Base-by-base conservation (phyloP, 2,113 vertebrate species). In the Heterotilapia buettikoferi region DNA sequence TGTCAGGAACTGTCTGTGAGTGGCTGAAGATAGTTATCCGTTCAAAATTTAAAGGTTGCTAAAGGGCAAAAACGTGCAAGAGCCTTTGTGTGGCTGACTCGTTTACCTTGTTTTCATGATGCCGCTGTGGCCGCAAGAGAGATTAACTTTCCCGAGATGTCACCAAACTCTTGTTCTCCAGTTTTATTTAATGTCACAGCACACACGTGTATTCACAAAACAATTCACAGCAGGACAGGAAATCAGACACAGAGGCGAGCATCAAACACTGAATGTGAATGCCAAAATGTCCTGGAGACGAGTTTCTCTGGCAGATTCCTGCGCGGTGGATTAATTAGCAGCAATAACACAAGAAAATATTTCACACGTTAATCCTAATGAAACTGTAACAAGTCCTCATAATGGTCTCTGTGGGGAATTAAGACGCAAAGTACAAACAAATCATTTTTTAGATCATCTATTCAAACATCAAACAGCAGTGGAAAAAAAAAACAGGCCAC, bases 171-270 rank as follows among this genome's bases (percentile, higher is more conserved):
- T 90, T 90, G 87, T 93, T 68, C 53, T 81, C 36, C 33, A 3
- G 3, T 86, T 96, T 93, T 90, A 94, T 96, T 95, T 89, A 84
- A 93, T 89, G 82, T 90, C 92, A 91, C 91, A 82, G 29, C 66
- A 92, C 85, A 89, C 24, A 89, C 11, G 10, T 84, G 29, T 61
- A 71, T 50, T 84, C 81, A 91, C 83, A 53, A 76, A 86, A 86
- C 82, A 24, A 40, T 85, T 84, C 50, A 88, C 86, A 85, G 80
- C 2, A 7, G 26, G 29, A 85, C 85, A 88, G 85, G 84, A 63
- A 84, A 56, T 56, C 81, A 45, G 71, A 84, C 89, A 85, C 36
- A 10, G 5, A 24, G 66, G 24, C n/a, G 6, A 26, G 63, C n/a
- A 52, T 86, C 63, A 86, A 84, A 89, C 59, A 86, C 14, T 45